Percentiles rank a stretch among this genome's conserved stretches.
phyloP scores from a whole-genome alignment of 2,113 vertebrate genomes.

The Zosterops japonicus region DNA sequence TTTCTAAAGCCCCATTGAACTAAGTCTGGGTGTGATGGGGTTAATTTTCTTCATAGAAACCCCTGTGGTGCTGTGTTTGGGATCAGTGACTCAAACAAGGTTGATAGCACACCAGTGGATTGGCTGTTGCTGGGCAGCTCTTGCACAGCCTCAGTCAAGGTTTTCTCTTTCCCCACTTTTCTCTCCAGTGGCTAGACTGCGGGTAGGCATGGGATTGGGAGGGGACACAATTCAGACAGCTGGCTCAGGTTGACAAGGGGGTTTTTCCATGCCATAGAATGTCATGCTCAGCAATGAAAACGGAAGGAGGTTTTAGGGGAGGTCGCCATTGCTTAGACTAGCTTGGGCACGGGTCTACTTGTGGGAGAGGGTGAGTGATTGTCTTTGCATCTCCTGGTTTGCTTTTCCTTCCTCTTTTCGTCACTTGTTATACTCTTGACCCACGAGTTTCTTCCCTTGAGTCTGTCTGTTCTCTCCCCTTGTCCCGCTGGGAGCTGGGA shows the following conservation, averaged over 20 bases:
- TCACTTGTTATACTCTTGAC: background rate
- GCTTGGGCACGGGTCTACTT: rapidly evolving
- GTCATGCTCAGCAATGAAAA: background rate
- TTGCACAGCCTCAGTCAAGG: background rate
- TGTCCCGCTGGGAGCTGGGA: background rate
- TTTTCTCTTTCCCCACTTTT: background rate
- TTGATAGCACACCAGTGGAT: background rate
- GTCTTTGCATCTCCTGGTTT: background rate
- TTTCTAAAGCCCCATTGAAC: background rate
- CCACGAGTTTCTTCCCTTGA: background rate
- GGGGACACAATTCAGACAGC: background rate
- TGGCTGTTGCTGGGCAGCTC: background rate
- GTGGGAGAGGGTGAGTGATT: background rate
- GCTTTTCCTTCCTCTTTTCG: background rate
- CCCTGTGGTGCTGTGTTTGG: background rate
- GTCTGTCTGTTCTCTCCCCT: background rate
- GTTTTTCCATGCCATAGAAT: background rate
- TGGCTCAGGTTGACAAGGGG: background rate
- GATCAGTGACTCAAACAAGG: background rate
- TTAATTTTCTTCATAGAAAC: background rate
- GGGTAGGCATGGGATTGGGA: background rate
- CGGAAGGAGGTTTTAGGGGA: background rate
- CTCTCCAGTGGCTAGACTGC: background rate
- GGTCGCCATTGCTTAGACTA: background rate
- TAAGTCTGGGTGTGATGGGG: background rate